phyloP scores from a whole-genome alignment of 2,888 invertebrate species.

The Keiferia lycopersicella region DNA sequence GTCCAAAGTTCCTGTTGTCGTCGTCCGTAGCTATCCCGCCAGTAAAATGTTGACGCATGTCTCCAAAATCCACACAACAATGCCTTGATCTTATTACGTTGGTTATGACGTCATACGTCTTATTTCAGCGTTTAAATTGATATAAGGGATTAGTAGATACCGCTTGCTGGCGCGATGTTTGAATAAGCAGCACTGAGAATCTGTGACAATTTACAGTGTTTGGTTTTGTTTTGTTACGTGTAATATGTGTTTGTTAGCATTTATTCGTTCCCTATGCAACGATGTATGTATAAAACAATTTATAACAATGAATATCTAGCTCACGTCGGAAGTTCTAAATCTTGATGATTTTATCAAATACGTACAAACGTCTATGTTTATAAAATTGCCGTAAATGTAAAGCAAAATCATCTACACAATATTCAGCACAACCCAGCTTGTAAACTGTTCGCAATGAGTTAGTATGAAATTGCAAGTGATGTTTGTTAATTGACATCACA shows the following conservation, averaged over 20 bases:
- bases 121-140: constrained; percentile 20
- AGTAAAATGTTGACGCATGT: constrained; percentile 44
- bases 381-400: no score
- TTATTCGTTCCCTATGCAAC: background rate
- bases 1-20: constrained; percentile 36
- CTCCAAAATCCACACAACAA: constrained; percentile 30
- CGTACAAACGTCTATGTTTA: no score
- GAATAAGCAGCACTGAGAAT: background rate
- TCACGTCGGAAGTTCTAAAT: no score
- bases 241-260: background rate
- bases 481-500: no score
- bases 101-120: constrained; percentile 22
- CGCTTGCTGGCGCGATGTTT: constrained; percentile 9
- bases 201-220: constrained; percentile 18
- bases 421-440: no score
- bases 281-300: no score
- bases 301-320: no score
- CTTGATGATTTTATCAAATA: no score
- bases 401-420: no score
- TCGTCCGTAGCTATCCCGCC: constrained; percentile 41
- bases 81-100: constrained; percentile 22
- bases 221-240: background rate
- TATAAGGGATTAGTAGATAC: constrained; percentile 3
- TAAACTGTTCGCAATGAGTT: no score
- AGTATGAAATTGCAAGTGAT: no score